phyloP scores from a whole-genome alignment of 2,888 invertebrate species.

The Lycophotia porphyrea region DNA sequence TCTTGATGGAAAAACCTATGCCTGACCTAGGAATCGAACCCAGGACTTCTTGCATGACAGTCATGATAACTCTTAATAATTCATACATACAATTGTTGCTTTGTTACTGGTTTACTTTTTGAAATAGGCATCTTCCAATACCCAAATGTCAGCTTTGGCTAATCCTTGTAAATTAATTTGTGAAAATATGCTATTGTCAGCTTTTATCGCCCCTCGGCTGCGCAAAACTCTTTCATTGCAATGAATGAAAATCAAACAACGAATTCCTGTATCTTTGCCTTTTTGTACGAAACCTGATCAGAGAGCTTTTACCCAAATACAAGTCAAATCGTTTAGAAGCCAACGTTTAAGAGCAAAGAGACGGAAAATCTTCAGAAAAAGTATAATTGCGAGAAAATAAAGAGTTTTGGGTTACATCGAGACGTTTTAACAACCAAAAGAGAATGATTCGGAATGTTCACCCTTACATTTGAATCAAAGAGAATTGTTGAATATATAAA shows the following conservation, averaged over 20 bases:
- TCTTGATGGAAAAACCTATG: neutral
- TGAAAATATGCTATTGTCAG: neutral
- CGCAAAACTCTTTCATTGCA: neutral
- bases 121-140: neutral
- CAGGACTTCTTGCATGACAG: neutral
- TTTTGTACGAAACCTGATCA: neutral
- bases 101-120: neutral
- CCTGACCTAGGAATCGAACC: neutral
- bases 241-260: conserved; percentile 4
- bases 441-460: neutral
- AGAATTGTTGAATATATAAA: conserved; percentile 2
- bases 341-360: conserved; percentile 6
- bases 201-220: neutral
- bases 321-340: conserved; percentile 11
- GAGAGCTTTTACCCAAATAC: conserved; percentile 17
- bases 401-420: neutral
- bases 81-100: neutral
- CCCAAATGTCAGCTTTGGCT: neutral
- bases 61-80: neutral
- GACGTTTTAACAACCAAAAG: conserved; percentile 6
- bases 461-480: conserved; percentile 2
- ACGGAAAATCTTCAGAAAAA: neutral
- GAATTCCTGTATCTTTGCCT: neutral
- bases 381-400: conserved; percentile 1
- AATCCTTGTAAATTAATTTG: neutral